phyloP scores from a whole-genome alignment of 2,113 vertebrate genomes.

The Arizona elegans region DNA sequence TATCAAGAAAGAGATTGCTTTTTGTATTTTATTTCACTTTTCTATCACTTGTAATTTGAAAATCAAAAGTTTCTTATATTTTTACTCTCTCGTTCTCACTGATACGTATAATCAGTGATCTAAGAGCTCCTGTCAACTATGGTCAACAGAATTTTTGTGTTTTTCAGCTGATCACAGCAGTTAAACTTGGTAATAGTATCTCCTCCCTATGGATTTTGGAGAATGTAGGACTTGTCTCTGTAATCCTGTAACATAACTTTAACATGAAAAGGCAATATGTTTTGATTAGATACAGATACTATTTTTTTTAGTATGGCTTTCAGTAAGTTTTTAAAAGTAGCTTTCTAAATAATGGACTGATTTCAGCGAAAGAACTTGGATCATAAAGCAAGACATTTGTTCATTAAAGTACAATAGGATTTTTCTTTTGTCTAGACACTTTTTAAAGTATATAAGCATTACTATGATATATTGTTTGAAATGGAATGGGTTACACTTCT shows the following conservation, averaged over 20 bases:
- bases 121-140: neutral
- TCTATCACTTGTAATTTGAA: neutral
- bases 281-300: slow-evolving; percentile 11
- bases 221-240: neutral
- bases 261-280: neutral
- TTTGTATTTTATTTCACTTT: neutral
- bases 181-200: neutral
- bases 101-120: neutral
- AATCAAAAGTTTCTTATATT: neutral
- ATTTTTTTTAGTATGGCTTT: neutral
- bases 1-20: neutral
- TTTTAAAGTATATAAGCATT: neutral
- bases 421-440: neutral
- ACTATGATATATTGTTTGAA: neutral
- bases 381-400: neutral
- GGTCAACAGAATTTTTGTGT: neutral
- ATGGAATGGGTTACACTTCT: neutral
- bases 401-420: neutral
- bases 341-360: neutral
- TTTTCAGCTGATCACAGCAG: neutral
- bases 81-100: neutral
- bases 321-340: neutral
- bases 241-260: neutral
- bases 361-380: neutral
- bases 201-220: neutral